phyloP scores from a whole-genome alignment of 2,113 vertebrate genomes.

The Cacatua alba region DNA sequence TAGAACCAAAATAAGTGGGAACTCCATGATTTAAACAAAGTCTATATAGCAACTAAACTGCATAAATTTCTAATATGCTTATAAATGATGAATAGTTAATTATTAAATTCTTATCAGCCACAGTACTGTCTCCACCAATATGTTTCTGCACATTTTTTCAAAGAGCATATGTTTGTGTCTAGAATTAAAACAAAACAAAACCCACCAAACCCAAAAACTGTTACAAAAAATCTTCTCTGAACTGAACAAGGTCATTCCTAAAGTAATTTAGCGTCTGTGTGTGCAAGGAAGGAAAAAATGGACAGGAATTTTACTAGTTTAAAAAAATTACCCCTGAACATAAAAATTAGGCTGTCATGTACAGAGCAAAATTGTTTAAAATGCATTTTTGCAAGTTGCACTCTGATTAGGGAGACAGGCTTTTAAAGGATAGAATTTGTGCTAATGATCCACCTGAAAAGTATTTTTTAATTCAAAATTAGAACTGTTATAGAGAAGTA shows the following conservation, averaged over 20 bases:
- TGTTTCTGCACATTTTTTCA: not conserved
- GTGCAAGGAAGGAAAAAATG: not conserved
- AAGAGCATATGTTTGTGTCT: not conserved
- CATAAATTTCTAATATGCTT: not conserved
- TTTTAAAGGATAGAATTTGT: slow-evolving; percentile 33
- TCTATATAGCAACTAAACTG: not conserved
- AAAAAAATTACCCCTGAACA: slow-evolving; percentile 16
- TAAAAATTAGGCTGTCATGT: slow-evolving; percentile 46
- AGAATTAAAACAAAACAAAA: not conserved
- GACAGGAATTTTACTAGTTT: not conserved
- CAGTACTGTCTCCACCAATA: not conserved
- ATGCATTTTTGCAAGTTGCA: slow-evolving; percentile 12
- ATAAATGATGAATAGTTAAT: not conserved
- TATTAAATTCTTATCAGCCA: not conserved
- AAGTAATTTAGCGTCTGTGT: not conserved
- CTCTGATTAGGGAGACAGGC: slow-evolving; percentile 10
- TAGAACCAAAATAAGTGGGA: not conserved
- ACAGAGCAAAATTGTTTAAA: slow-evolving; percentile 45
- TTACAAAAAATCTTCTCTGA: not conserved
- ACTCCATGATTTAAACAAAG: not conserved
- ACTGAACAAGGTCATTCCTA: not conserved
- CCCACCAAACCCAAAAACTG: not conserved
- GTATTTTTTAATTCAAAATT: slow-evolving; percentile 66
- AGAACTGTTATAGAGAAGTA: slow-evolving; percentile 55
- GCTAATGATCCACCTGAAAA: slow-evolving; percentile 59